Base-by-base conservation (phyloP, 2,888 invertebrate species). In the Campopleginae sp. region DNA sequence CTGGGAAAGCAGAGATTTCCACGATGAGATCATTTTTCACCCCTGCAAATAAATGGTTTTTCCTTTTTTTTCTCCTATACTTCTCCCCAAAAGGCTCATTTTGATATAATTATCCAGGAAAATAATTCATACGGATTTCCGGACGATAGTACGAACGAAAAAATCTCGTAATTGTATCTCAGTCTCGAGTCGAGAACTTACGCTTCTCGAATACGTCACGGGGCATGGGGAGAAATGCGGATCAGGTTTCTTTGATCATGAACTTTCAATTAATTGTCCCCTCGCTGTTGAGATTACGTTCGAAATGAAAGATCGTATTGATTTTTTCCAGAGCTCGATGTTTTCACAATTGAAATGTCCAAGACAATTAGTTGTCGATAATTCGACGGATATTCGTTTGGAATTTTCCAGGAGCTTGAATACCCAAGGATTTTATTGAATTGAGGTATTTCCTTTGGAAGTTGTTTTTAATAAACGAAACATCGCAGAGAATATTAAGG, bases 71-170 rank as follows among this genome's bases (percentile, higher is more conserved):
- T 23, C 23, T 23, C 8, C 14, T 6, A 58, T 27, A 1, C 5
- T 27, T 27, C 14, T 58, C 27, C 10, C 27, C 6, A 3, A 58
- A 27, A 58, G 4, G 23, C 2, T n/a, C 19, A 19, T 51, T 51
- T 33, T 31, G 19, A 27, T 31, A 44, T 23, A 8, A 38, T 19
- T 46, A 38, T 27, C 19, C 17, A 14, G 68, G 27, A 68, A 12
- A 71, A 51, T n/a, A 33, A 31, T 33, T 14, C 51, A 33, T 19
- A n/a, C 17, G 2, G 38, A 12, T 51, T n/a, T 71, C 33, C 17
- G 27, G 46, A 68, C 27, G 12, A 46, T 44, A 44, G 17, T 44
- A 46, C 46, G 68, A 27, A 68, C 46, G 12, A 68, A 68, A 27
- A n/a, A 46, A 68, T 46, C 27, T 46, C 3, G 17, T 14, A 23